Evolutionary conservation across 1,140 invertebrate species (phyloP).

Genomic region (Thalassaphorura encarpata): DNA sequence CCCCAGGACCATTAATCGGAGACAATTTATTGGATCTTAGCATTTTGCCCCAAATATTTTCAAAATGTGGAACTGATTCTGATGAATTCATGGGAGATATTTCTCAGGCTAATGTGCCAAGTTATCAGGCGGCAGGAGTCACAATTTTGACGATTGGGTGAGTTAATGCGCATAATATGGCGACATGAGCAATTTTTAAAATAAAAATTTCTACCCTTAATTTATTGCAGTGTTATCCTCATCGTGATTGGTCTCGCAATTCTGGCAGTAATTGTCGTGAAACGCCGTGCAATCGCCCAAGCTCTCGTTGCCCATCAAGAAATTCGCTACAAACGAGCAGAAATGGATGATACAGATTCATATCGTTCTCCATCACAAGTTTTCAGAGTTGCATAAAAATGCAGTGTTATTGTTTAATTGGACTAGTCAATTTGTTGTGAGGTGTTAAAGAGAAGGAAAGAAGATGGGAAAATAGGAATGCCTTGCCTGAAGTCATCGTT

Average conservation of each 20-base stretch:
- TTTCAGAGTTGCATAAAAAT: too few species aligned
- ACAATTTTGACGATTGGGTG: conserved; percentile 29
- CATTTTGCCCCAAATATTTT: conserved; percentile 16
- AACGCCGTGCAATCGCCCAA: conserved; percentile 24
- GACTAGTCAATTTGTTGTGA: too few species aligned
- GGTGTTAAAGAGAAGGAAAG: background rate
- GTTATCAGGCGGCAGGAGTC: conserved; percentile 19
- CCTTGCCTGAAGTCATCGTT: too few species aligned
- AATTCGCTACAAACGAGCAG: conserved; percentile 30
- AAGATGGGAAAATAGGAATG: too few species aligned
- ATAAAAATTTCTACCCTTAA: background rate
- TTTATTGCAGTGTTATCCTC: conserved; percentile 18
- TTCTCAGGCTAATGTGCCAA: too few species aligned
- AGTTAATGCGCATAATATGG: background rate
- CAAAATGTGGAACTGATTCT: too few species aligned
- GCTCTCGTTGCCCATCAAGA: conserved; percentile 22
- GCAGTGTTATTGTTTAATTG: too few species aligned
- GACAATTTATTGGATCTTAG: conserved; percentile 3
- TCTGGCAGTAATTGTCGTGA: conserved; percentile 23
- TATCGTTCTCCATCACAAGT: conserved; percentile 1
- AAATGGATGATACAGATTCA: conserved; percentile 12
- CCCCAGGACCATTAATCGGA: conserved; percentile 18
- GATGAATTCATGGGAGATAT: too few species aligned
- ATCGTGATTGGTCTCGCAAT: conserved; percentile 23
- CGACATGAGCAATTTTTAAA: background rate